Conservation (phyloP, 1,140 invertebrate genomes). For the Heliothis subflexa region DNA sequence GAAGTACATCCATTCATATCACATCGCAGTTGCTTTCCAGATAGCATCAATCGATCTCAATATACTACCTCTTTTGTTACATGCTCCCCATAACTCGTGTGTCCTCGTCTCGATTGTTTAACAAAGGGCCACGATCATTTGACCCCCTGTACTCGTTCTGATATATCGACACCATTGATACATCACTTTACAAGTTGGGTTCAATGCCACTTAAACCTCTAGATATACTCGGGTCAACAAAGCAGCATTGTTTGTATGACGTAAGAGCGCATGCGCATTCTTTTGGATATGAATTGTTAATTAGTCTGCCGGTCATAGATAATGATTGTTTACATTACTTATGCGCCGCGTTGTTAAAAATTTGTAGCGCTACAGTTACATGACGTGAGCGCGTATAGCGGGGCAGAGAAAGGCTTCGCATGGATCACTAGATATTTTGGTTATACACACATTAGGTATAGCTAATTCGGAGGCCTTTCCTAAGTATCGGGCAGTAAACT, state of each 20-base stretch:
- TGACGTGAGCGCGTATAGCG: neutral
- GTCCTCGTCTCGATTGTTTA: slow-evolving; percentile 39
- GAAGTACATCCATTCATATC: neutral
- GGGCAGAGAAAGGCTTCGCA: neutral
- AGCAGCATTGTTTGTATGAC: slow-evolving; percentile 50
- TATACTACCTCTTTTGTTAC: neutral
- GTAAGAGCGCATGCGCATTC: slow-evolving; percentile 51
- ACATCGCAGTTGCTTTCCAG: neutral
- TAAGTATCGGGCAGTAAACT: neutral
- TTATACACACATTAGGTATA: neutral
- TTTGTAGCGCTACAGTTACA: slow-evolving; percentile 15
- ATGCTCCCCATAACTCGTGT: neutral
- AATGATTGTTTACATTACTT: slow-evolving; percentile 50
- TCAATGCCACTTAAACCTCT: slow-evolving; percentile 54
- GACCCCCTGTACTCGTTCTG: slow-evolving; percentile 42
- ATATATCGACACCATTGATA: slow-evolving; percentile 48
- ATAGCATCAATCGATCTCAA: slow-evolving; percentile 27
- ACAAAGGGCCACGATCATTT: slow-evolving; percentile 52
- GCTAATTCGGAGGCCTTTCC: neutral
- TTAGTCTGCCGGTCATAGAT: slow-evolving; percentile 50
- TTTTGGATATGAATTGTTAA: slow-evolving; percentile 56
- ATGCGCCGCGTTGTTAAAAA: slow-evolving; percentile 28
- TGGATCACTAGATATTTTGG: neutral
- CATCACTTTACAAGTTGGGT: slow-evolving; percentile 45
- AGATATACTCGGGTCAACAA: slow-evolving; percentile 46